Percentiles rank a stretch among this genome's conserved stretches.
Evolutionary conservation across 2,888 invertebrate species (phyloP).

Genomic region (Tenodera sinensis): DNA sequence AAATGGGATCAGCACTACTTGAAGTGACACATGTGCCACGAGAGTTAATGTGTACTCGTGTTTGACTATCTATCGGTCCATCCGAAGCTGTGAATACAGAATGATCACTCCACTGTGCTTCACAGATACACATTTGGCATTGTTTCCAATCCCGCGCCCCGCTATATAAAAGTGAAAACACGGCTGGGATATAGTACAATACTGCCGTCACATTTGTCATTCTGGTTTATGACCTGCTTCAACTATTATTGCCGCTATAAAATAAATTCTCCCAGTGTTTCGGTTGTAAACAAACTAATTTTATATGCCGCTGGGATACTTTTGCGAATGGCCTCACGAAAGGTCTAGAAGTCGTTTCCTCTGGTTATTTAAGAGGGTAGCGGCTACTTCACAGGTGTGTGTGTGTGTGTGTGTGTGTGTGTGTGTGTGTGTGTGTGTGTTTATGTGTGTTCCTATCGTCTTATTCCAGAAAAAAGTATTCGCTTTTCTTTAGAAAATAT

Average conservation of each 20-base stretch:
- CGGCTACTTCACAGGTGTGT: background rate
- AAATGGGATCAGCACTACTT: no score
- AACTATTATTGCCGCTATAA: background rate
- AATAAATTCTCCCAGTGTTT: background rate
- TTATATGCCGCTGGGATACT: background rate
- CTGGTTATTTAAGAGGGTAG: background rate
- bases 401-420: background rate
- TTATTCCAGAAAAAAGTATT: no score
- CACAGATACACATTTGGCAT: background rate
- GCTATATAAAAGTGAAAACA: background rate
- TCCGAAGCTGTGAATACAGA: no score
- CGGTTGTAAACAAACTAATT: background rate
- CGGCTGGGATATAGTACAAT: background rate
- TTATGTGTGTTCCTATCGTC: no score
- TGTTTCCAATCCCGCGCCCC: background rate
- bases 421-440: no score
- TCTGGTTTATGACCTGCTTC: background rate
- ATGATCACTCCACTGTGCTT: background rate
- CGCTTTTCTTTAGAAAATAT: no score
- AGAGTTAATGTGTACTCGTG: no score
- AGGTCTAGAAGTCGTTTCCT: background rate
- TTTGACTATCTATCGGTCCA: no score
- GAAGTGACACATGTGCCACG: no score
- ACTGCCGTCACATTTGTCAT: background rate
- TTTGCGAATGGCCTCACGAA: background rate